Evolutionary conservation across 2,888 invertebrate species (phyloP), one percentile per base, ranked within the genome.

Genomic region (Amaurobius ferox): DNA sequence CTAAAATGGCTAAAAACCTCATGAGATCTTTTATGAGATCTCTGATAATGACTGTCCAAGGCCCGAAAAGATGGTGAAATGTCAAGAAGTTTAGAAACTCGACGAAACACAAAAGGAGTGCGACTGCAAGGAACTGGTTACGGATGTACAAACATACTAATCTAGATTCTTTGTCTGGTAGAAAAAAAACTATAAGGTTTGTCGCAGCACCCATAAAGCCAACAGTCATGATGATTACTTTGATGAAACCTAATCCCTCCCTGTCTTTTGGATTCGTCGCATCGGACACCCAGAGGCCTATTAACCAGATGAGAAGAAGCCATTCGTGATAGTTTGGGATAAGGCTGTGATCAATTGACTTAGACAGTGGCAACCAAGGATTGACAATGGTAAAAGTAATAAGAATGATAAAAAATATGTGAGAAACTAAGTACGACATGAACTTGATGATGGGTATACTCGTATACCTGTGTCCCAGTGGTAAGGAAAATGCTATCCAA

Each of bases 21-120:
- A 89, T 78, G 35, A 89, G 40, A 70, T 89, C 89, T 68, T 89
- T 89, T 28, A 90, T 89, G n/a, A 90, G 89, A 89, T 92, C 92
- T 28, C 98, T 96, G 90, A 99, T 99, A 91, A 99, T 99, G 91
- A 99, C 99, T 39, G 99, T 99, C 99, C 99, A 99, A 0, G 99
- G 99, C 67, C 99, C 99, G 91, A 99, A 99, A 26, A 99, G 93
- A 92, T 99, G 98, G 92, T 99, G 99, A 91, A 99, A 99, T 29
- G 98, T 98, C 70, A 99, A 93, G 92, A 99, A 99, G 93, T 98
- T 97, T 90, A 99, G 93, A 90, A 99, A 97, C 92, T 99, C 98
- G 70, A 99, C 98, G 92, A 99, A 99, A 78, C 98, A 98, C 90
- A 98, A 93, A 87, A 99, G 93, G 91, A 99, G 95, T 79, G 98